A percentile compares a stretch with the other conserved stretches of the same genome.
phyloP scores from a whole-genome alignment of 2,113 vertebrate species.

The Spermophilus dauricus region DNA sequence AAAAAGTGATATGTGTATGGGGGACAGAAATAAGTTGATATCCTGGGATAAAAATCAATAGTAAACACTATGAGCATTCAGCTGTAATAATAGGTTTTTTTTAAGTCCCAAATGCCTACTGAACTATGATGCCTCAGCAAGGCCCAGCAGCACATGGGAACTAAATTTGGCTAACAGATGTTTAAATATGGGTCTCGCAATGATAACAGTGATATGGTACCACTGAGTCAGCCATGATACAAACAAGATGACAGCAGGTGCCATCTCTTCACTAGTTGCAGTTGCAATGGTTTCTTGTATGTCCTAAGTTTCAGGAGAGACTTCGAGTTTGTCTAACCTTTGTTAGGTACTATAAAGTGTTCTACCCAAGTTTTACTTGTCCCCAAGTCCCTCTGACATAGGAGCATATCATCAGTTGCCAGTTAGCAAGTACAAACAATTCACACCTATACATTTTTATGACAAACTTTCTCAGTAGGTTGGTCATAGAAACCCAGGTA shows the following conservation, averaged over 20 bases:
- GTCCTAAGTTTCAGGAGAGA: neutral
- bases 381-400: neutral
- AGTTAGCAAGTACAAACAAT: neutral
- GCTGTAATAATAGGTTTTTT: neutral
- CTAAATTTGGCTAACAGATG: neutral
- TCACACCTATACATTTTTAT: neutral
- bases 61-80: neutral
- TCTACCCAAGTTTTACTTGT: neutral
- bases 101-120: neutral
- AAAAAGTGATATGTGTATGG: neutral
- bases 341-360: neutral
- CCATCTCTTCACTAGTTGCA: neutral
- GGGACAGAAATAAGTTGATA: neutral
- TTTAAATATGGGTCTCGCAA: neutral
- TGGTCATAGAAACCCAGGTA: neutral
- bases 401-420: neutral
- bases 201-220: too few relatives aligned
- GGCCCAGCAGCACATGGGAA: neutral
- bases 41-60: constrained; percentile 53
- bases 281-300: neutral
- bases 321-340: neutral
- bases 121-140: neutral
- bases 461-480: neutral
- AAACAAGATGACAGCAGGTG: neutral
- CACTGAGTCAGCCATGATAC: neutral